Evolutionary conservation across 2,888 invertebrate genomes (phyloP).

Genomic region (Actias luna): DNA sequence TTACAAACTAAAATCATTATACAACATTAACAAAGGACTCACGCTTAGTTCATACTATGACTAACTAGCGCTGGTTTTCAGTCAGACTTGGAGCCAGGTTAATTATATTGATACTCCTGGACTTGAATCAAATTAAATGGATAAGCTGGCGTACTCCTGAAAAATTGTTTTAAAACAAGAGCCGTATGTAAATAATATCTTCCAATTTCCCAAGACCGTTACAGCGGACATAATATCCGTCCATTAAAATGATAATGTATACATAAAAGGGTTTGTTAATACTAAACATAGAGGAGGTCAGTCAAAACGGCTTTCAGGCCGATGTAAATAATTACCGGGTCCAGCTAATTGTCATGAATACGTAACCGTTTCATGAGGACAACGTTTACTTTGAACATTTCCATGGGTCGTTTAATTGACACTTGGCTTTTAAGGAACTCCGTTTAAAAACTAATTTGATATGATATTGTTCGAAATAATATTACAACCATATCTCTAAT

Average conservation of each 20-base stretch:
- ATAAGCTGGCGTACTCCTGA: too few species aligned
- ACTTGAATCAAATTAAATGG: too few species aligned
- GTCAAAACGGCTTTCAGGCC: conserved; percentile 11
- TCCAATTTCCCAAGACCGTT: conserved; percentile 2
- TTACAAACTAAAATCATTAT: too few species aligned
- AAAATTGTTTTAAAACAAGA: too few species aligned
- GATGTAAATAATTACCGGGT: conserved; percentile 10
- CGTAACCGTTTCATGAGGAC: conserved; percentile 4
- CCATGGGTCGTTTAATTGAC: conserved; percentile 3
- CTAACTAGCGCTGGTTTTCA: too few species aligned
- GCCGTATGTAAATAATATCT: neutral
- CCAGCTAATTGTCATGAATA: conserved; percentile 8
- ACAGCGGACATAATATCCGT: neutral
- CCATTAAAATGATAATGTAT: conserved; percentile 13
- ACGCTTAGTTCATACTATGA: too few species aligned
- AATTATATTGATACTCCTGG: too few species aligned
- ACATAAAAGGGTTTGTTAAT: conserved; percentile 17
- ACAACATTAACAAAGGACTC: too few species aligned
- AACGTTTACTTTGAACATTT: conserved; percentile 5
- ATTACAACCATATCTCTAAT: too few species aligned
- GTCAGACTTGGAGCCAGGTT: too few species aligned
- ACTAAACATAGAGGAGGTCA: conserved; percentile 14
- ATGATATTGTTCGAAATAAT: neutral
- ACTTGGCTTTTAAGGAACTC: neutral
- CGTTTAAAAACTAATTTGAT: neutral